Conservation (phyloP, 2,888 invertebrate species). For the Noctuana brunneofusca region DNA sequence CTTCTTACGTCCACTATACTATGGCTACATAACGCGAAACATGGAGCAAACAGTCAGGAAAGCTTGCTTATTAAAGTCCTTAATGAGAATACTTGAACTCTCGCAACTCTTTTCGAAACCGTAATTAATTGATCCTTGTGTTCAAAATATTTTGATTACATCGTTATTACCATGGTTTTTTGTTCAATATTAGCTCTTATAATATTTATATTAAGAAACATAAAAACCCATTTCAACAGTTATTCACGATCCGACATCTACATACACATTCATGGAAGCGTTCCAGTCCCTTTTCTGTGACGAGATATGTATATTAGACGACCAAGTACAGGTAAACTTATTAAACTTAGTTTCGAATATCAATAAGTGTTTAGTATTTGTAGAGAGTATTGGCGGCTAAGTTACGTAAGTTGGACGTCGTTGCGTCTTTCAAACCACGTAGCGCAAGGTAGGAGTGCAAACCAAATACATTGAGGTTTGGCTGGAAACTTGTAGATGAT, state of each 20-base stretch:
- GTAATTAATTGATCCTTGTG: too few relatives aligned
- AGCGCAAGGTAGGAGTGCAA: neutral
- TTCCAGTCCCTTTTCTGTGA: neutral
- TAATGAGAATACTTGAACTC: too few relatives aligned
- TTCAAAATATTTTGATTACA: too few relatives aligned
- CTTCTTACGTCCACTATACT: too few relatives aligned
- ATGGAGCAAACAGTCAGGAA: too few relatives aligned
- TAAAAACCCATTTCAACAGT: too few relatives aligned
- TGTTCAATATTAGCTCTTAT: too few relatives aligned
- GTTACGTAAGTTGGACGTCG: neutral
- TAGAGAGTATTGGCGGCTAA: neutral
- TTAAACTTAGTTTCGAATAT: neutral
- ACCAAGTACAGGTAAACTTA: neutral
- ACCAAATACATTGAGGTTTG: neutral
- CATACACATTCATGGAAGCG: neutral
- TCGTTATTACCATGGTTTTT: too few relatives aligned
- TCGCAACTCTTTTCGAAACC: too few relatives aligned
- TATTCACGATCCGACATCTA: neutral
- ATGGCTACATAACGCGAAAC: too few relatives aligned
- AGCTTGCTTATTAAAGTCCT: too few relatives aligned
- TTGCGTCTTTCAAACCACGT: neutral
- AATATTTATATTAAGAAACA: too few relatives aligned
- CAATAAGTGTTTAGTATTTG: neutral
- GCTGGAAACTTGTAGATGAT: slow-evolving; percentile 14
- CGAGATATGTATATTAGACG: neutral